Evolutionary conservation across 2,888 invertebrate species (phyloP).

Genomic region (Limnephilus rhombicus): DNA sequence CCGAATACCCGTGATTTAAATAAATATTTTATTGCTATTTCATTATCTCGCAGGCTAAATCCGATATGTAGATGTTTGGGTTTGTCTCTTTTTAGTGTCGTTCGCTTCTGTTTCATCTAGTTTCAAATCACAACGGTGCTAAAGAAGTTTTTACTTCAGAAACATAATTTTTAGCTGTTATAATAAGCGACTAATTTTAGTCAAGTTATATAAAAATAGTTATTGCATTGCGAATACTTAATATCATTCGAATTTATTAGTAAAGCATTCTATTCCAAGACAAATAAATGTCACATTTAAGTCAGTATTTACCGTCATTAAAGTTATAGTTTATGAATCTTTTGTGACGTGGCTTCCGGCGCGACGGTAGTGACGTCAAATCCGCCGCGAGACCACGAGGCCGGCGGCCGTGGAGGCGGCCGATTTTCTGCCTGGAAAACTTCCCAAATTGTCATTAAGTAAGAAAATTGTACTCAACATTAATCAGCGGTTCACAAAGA

Average conservation of each 20-base stretch:
- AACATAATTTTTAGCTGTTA: too few relatives aligned
- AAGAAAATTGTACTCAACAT: conserved; percentile 62
- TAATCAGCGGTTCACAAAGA: conserved; percentile 50
- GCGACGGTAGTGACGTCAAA: conserved; percentile 41
- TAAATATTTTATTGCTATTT: too few relatives aligned
- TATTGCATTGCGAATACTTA: not conserved
- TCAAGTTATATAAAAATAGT: not conserved
- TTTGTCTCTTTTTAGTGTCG: too few relatives aligned
- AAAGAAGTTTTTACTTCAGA: too few relatives aligned
- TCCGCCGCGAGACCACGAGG: conserved; percentile 52
- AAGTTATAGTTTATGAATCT: conserved; percentile 41
- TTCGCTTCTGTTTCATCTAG: too few relatives aligned
- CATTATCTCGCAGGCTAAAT: too few relatives aligned
- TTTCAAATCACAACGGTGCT: too few relatives aligned
- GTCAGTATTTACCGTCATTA: conserved; percentile 9
- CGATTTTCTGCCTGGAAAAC: conserved; percentile 61
- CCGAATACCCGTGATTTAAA: too few relatives aligned
- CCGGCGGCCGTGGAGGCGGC: conserved; percentile 45
- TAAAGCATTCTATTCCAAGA: not conserved
- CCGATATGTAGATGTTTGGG: too few relatives aligned
- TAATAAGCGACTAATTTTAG: not conserved
- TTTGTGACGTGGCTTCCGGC: conserved; percentile 37
- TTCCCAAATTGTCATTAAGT: conserved; percentile 62
- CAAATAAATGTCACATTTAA: conserved; percentile 9
- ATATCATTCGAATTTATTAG: not conserved